These are phyloP conservation scores for Diaphora mendica DNA, from an alignment of 2,888 invertebrate genomes.

Conservation along the genomic window DNA sequence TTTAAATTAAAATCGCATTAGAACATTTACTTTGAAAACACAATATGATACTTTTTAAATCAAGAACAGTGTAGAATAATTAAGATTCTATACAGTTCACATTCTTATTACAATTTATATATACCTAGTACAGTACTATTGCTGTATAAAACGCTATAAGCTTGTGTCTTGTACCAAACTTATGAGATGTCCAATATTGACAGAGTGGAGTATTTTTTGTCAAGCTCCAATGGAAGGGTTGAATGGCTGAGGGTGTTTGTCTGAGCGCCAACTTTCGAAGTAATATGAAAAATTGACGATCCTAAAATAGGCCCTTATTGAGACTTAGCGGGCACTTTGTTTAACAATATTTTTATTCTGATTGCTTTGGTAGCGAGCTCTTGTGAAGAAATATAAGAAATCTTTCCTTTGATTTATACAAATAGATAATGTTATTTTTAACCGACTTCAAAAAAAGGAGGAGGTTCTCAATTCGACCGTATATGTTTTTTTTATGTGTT, in stretches of 20 bases:
- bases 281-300: slow-evolving; percentile 65
- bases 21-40: neutral
- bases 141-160: slow-evolving; percentile 32
- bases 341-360: slow-evolving; percentile 1
- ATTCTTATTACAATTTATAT: neutral
- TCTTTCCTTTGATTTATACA: neutral
- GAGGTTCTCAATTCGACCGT: too few relatives aligned
- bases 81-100: neutral
- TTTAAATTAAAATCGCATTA: neutral
- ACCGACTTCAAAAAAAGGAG: too few relatives aligned
- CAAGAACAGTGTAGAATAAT: neutral
- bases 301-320: slow-evolving; percentile 32
- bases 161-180: slow-evolving; percentile 48
- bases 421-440: neutral
- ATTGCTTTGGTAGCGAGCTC: neutral
- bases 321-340: slow-evolving; percentile 27
- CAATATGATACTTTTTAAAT: neutral
- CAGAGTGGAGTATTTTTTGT: slow-evolving; percentile 84
- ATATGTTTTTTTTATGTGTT: too few relatives aligned
- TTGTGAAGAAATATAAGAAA: too few relatives aligned
- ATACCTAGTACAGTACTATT: neutral
- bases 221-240: slow-evolving; percentile 83
- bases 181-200: slow-evolving; percentile 80
- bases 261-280: slow-evolving; percentile 68
- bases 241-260: slow-evolving; percentile 83